Evolutionary conservation across 2,113 vertebrate genomes (phyloP).

Genomic region (Xyliphius kryptos): DNA sequence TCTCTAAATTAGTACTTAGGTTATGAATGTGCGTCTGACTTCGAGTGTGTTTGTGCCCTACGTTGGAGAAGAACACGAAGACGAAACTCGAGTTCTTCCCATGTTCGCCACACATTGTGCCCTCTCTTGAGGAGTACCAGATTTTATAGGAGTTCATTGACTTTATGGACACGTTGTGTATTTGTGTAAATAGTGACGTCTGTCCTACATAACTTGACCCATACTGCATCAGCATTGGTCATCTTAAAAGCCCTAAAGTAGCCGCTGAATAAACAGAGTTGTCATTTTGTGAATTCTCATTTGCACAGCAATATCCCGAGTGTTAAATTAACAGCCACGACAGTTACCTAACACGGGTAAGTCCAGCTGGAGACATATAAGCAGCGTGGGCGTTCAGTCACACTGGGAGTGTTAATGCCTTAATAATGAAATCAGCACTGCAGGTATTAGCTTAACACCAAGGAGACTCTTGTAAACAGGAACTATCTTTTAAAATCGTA

Average conservation of each 20-base stretch:
- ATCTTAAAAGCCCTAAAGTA: not conserved
- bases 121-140: no score
- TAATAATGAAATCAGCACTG: conserved; percentile 15
- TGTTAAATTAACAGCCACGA: conserved; percentile 4
- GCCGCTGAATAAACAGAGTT: not conserved
- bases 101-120: no score
- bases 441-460: conserved; percentile 9
- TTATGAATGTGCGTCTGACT: no score
- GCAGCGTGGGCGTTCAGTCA: conserved; percentile 12
- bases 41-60: no score
- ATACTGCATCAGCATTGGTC: not conserved
- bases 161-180: no score
- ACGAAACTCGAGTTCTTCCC: no score
- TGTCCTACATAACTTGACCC: not conserved
- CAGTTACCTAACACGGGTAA: conserved; percentile 1
- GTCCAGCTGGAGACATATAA: conserved; percentile 2
- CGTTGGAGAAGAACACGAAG: no score
- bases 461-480: conserved; percentile 8
- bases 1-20: no score
- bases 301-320: not conserved
- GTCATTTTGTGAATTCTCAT: not conserved
- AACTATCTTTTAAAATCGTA: not conserved
- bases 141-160: no score
- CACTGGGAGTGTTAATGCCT: conserved; percentile 11
- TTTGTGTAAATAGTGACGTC: not conserved